A percentile compares a stretch with the other conserved stretches of the same genome.
Conservation (phyloP, 1,140 invertebrate species). For the Drosophila ironensis region DNA sequence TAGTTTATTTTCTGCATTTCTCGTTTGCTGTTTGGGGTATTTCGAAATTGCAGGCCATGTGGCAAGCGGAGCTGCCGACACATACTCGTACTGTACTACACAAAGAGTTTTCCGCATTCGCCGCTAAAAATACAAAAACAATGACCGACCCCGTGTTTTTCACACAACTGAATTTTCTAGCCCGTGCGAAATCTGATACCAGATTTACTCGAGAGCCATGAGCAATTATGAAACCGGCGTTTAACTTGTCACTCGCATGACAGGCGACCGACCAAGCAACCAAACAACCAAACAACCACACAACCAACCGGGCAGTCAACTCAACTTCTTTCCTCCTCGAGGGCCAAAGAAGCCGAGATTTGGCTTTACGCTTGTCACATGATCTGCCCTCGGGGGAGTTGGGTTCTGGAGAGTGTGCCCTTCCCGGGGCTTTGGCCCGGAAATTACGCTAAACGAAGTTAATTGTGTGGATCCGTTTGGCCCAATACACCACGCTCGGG, state of each 20-base stretch:
- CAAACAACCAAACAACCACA: too few species aligned
- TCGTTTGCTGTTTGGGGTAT: not conserved
- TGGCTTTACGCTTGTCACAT: slow-evolving; percentile 5
- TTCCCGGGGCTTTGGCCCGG: slow-evolving; percentile 16
- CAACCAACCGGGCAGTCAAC: too few species aligned
- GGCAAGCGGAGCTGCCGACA: slow-evolving; percentile 17
- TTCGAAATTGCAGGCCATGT: slow-evolving; percentile 26
- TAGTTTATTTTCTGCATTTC: not conserved
- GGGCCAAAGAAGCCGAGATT: slow-evolving; percentile 2
- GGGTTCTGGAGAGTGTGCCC: not conserved
- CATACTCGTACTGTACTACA: not conserved
- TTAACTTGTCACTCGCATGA: slow-evolving; percentile 64
- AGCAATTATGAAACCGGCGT: slow-evolving; percentile 70
- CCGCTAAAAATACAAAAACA: slow-evolving; percentile 37
- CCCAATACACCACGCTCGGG: slow-evolving; percentile 12
- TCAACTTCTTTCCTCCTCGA: slow-evolving; percentile 3
- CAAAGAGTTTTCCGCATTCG: slow-evolving; percentile 33
- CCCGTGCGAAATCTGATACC: slow-evolving; percentile 62
- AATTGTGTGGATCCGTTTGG: slow-evolving; percentile 44
- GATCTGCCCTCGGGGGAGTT: not conserved
- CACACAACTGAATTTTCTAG: slow-evolving; percentile 37
- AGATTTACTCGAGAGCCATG: slow-evolving; percentile 61
- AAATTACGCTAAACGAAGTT: slow-evolving; percentile 41
- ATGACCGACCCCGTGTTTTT: slow-evolving; percentile 10
- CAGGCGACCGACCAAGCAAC: not conserved